These are phyloP conservation scores for Hirtodrosophila histrioides DNA, from an alignment of 2,888 invertebrate genomes.

Conservation along the genomic window DNA sequence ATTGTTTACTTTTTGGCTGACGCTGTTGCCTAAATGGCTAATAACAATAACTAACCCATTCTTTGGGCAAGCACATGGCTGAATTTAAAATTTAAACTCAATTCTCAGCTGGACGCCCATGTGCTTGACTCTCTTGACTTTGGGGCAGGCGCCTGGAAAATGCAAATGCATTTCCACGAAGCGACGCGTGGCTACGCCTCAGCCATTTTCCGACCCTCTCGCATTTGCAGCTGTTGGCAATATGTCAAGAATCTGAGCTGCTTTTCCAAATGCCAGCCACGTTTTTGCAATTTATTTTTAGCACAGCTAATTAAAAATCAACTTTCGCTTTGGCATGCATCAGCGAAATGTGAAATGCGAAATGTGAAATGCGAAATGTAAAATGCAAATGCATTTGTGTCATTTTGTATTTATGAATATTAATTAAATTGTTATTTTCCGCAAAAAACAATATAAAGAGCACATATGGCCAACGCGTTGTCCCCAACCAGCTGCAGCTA, in stretches of 20 bases:
- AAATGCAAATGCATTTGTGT: slow-evolving; percentile 56
- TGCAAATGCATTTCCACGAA: slow-evolving; percentile 61
- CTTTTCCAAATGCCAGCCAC: slow-evolving; percentile 37
- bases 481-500: slow-evolving; percentile 35
- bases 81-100: slow-evolving; percentile 38
- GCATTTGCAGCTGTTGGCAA: slow-evolving; percentile 76
- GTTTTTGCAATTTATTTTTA: slow-evolving; percentile 58
- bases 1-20: slow-evolving; percentile 68
- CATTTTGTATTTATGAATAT: slow-evolving; percentile 61
- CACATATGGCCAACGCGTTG: not conserved
- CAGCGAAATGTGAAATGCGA: slow-evolving; percentile 34
- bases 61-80: too few relatives aligned
- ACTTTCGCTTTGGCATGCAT: slow-evolving; percentile 39
- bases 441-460: slow-evolving; percentile 5
- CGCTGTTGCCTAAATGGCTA: slow-evolving; percentile 58
- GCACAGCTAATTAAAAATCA: slow-evolving; percentile 71
- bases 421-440: slow-evolving; percentile 47
- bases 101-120: slow-evolving; percentile 46
- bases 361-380: slow-evolving; percentile 20
- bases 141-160: slow-evolving; percentile 29
- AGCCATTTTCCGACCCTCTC: slow-evolving; percentile 24
- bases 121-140: slow-evolving; percentile 29
- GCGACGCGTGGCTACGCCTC: slow-evolving; percentile 65
- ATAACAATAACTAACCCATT: slow-evolving; percentile 57
- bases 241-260: slow-evolving; percentile 71